These are phyloP conservation scores for Setipinna tenuifilis DNA, from an alignment of 2,797 vertebrate genomes.

Conservation along the genomic window DNA sequence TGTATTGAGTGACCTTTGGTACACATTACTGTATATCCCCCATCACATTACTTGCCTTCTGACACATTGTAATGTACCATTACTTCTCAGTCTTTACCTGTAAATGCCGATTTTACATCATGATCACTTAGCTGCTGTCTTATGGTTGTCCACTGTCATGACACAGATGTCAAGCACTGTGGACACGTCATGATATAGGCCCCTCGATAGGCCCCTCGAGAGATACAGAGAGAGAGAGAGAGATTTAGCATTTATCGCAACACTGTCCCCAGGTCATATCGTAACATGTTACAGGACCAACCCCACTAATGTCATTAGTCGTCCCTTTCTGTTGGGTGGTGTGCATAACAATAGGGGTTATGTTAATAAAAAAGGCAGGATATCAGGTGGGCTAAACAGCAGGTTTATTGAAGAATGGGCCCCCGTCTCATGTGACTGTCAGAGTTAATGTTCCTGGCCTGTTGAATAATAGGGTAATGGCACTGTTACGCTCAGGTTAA, in stretches of 20 bases:
- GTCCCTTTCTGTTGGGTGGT: slow-evolving; percentile 64
- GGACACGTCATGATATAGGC: neutral
- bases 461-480: slow-evolving; percentile 52
- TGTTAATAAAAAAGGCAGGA: slow-evolving; percentile 59
- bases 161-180: neutral
- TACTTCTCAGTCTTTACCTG: neutral
- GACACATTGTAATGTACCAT: neutral
- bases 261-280: too few relatives aligned
- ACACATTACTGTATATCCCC: too few relatives aligned
- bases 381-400: slow-evolving; percentile 63
- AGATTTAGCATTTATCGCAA: too few relatives aligned
- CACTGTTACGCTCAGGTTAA: neutral
- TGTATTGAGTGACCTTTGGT: too few relatives aligned
- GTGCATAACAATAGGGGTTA: slow-evolving; percentile 57
- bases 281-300: too few relatives aligned
- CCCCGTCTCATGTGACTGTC: slow-evolving; percentile 56
- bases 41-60: neutral
- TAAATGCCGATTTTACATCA: neutral
- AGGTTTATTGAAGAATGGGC: slow-evolving; percentile 57
- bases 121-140: neutral
- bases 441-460: slow-evolving; percentile 55
- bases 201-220: too few relatives aligned
- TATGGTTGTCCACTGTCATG: neutral
- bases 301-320: slow-evolving; percentile 71
- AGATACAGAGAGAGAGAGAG: slow-evolving; percentile 46